These are phyloP conservation scores for Trachelus tabidus DNA, from an alignment of 2,888 invertebrate species.

Conservation along the genomic window DNA sequence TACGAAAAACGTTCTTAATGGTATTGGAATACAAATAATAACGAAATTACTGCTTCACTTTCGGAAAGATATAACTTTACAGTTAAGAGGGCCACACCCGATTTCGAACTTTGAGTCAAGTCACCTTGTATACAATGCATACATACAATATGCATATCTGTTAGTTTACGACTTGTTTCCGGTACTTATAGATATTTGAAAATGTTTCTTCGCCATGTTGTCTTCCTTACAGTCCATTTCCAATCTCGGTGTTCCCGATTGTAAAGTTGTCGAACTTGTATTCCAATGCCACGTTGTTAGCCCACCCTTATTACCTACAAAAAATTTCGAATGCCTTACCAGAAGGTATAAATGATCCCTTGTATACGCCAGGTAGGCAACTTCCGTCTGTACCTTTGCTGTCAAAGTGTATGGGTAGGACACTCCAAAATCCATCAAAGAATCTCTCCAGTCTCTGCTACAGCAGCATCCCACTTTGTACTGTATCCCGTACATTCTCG, in stretches of 20 bases:
- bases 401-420: conserved; percentile 41
- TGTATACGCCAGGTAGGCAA: background rate
- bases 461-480: background rate
- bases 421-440: conserved; percentile 35
- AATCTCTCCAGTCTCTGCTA: conserved; percentile 21
- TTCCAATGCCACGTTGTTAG: conserved; percentile 16
- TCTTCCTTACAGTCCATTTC: conserved; percentile 23
- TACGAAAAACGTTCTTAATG: no score
- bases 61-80: no score
- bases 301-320: conserved; percentile 21
- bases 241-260: conserved; percentile 8
- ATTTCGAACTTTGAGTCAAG: no score
- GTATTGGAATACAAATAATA: no score
- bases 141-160: background rate
- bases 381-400: conserved; percentile 20
- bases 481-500: no score
- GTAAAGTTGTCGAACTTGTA: conserved; percentile 19
- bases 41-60: no score
- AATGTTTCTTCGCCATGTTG: conserved; percentile 14
- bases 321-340: no score
- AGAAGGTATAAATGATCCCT: no score
- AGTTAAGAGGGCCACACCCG: no score
- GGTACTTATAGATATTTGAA: conserved; percentile 24
- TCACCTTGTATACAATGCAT: no score
- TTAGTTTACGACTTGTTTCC: background rate